Conservation (phyloP, 2,888 invertebrate genomes). For the Gerris lacustris region DNA sequence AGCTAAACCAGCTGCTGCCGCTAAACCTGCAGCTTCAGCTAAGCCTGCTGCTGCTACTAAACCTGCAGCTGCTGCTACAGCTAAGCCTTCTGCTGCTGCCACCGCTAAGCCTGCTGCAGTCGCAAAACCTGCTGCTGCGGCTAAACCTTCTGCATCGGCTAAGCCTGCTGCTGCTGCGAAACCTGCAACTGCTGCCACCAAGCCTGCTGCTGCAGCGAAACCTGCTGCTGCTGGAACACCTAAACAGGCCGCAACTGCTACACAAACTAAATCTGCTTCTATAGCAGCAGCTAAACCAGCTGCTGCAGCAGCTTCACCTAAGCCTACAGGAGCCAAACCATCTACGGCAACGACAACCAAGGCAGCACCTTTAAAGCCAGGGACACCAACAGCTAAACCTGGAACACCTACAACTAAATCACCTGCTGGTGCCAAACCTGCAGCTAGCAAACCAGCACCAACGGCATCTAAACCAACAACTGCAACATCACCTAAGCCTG, state of each 20-base stretch:
- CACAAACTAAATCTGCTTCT: constrained; percentile 32
- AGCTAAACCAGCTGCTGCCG: constrained; percentile 31
- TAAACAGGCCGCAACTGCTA: constrained; percentile 36
- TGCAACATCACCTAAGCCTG: constrained; percentile 36
- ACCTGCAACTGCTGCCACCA: constrained; percentile 35
- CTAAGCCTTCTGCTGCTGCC: constrained; percentile 29
- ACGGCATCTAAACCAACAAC: constrained; percentile 22
- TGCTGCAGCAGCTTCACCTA: constrained; percentile 34
- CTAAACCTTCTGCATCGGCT: constrained; percentile 34
- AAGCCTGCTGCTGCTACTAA: constrained; percentile 30
- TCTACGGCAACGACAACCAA: constrained; percentile 34
- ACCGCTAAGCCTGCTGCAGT: constrained; percentile 35
- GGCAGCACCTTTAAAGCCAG: constrained; percentile 34
- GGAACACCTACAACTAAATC: constrained; percentile 34
- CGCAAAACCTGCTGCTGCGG: constrained; percentile 28
- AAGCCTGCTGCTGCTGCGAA: constrained; percentile 30
- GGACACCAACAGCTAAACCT: constrained; percentile 35
- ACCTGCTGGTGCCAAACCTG: constrained; percentile 33
- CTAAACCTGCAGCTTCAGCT: constrained; percentile 34
- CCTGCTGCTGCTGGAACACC: constrained; percentile 38
- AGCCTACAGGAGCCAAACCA: constrained; percentile 35
- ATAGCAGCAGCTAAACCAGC: constrained; percentile 34
- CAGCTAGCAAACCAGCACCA: constrained; percentile 8
- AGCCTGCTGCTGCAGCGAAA: constrained; percentile 35
- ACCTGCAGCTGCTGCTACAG: constrained; percentile 25